A percentile compares a stretch with the other conserved stretches of the same genome.
phyloP scores from a whole-genome alignment of 1,140 invertebrate species.

The Orius insidiosus region DNA sequence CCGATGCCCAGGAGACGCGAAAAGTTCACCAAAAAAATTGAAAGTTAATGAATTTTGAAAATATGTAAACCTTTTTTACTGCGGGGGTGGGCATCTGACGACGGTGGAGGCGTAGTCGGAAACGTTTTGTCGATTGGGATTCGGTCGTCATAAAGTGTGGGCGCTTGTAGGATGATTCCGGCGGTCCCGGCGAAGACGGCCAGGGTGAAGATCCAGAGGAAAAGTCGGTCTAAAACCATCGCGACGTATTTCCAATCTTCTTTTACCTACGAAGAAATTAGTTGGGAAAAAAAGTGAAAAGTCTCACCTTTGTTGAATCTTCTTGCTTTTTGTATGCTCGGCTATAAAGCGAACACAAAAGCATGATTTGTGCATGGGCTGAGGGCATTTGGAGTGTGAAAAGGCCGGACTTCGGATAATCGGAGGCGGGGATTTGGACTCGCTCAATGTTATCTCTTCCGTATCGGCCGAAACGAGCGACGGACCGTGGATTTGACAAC shows the following conservation, averaged over 20 bases:
- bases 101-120: constrained; percentile 64
- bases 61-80: too few relatives aligned
- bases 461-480: constrained; percentile 21
- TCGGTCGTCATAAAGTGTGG: constrained; percentile 77
- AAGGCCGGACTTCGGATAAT: constrained; percentile 43
- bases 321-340: constrained; percentile 81
- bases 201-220: constrained; percentile 92
- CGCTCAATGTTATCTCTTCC: constrained; percentile 19
- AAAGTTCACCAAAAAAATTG: too few relatives aligned
- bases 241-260: constrained; percentile 98
- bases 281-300: too few relatives aligned
- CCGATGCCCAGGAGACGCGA: too few relatives aligned
- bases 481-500: constrained; percentile 63
- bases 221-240: constrained; percentile 91
- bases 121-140: constrained; percentile 73
- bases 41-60: too few relatives aligned
- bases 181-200: constrained; percentile 84
- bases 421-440: constrained; percentile 22
- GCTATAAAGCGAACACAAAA: constrained; percentile 86
- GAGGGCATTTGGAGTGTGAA: constrained; percentile 60
- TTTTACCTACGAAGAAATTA: constrained; percentile 53
- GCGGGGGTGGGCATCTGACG: constrained; percentile 30
- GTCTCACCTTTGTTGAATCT: constrained; percentile 74
- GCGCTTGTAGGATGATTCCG: constrained; percentile 84
- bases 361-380: constrained; percentile 74